Conservation (phyloP, 1,140 invertebrate species). For the Trichonephila inaurata region DNA sequence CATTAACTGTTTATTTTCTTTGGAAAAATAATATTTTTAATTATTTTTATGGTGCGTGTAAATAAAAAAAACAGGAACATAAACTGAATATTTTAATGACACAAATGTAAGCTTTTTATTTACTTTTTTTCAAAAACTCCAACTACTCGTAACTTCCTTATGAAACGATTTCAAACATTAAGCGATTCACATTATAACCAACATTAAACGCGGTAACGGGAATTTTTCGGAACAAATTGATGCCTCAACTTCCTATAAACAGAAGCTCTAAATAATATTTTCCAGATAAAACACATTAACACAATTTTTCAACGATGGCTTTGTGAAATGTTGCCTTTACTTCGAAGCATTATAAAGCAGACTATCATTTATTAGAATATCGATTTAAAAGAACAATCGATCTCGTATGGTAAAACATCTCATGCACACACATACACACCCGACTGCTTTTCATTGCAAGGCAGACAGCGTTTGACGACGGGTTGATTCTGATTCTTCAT, state of each 20-base stretch:
- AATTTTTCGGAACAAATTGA: conserved; percentile 47
- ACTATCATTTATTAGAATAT: conserved; percentile 58
- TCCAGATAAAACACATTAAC: conserved; percentile 52
- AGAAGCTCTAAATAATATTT: conserved; percentile 35
- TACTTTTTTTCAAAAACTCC: background rate
- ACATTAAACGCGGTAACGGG: conserved; percentile 29
- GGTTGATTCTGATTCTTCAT: background rate
- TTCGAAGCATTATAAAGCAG: conserved; percentile 19
- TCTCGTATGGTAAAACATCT: conserved; percentile 20
- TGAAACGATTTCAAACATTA: conserved; percentile 45
- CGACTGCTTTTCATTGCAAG: background rate
- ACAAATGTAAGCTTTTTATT: conserved; percentile 12
- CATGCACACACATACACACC: no score
- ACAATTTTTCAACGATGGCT: conserved; percentile 51
- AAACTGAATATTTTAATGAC: conserved; percentile 11
- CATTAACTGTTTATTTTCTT: background rate
- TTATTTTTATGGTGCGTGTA: background rate
- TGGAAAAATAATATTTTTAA: background rate
- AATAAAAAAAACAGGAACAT: conserved; percentile 27
- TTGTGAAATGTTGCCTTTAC: conserved; percentile 50
- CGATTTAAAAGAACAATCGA: conserved; percentile 40
- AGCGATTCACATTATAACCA: conserved; percentile 36
- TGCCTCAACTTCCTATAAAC: conserved; percentile 36
- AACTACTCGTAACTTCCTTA: conserved; percentile 13
- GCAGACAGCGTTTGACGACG: conserved; percentile 5